Percentiles rank a stretch among this genome's conserved stretches.
Evolutionary conservation across 2,888 invertebrate species (phyloP).

Genomic region (Cheilosia impressa): DNA sequence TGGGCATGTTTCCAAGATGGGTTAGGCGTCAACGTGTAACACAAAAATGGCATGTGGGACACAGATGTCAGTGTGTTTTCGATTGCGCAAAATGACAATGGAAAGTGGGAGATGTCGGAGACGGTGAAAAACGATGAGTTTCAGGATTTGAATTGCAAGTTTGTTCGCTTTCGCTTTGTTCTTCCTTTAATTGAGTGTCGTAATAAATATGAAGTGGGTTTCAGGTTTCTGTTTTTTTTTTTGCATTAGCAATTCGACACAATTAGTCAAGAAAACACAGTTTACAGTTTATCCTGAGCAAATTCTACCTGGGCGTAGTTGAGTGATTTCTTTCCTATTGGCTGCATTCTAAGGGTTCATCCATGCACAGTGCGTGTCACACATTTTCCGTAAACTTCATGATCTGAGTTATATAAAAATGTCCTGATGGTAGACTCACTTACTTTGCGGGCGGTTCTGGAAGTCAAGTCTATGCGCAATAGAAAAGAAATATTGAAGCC

Average conservation of each 20-base stretch:
- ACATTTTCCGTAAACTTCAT: too few species aligned
- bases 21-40: conserved; percentile 49
- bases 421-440: too few species aligned
- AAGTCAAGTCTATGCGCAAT: too few species aligned
- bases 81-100: conserved; percentile 50
- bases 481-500: too few species aligned
- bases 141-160: conserved; percentile 39
- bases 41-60: conserved; percentile 59
- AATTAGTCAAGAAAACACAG: neutral
- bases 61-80: conserved; percentile 65
- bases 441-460: too few species aligned
- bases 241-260: neutral
- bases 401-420: too few species aligned
- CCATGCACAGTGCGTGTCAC: too few species aligned
- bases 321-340: too few species aligned
- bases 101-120: conserved; percentile 7
- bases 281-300: too few species aligned
- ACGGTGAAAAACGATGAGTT: conserved; percentile 7
- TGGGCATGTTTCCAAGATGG: conserved; percentile 53
- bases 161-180: conserved; percentile 19
- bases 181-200: conserved; percentile 33
- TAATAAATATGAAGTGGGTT: conserved; percentile 18
- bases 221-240: too few species aligned
- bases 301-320: too few species aligned
- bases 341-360: too few species aligned